Evolutionary conservation across 2,888 invertebrate genomes (phyloP), one percentile per base, ranked within the genome.

Genomic region (Monochamus alternatus): DNA sequence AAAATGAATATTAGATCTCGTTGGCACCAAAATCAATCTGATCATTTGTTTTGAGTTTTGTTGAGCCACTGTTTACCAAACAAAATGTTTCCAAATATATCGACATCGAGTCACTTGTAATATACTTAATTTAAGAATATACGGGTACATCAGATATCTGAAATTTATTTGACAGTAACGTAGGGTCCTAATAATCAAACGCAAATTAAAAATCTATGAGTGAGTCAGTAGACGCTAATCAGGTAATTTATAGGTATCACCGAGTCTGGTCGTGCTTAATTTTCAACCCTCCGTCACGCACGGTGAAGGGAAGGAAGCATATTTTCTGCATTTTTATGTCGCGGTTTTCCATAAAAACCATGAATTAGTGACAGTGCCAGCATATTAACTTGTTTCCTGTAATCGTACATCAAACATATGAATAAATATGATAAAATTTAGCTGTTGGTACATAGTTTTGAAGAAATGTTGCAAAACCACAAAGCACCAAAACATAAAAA

Each of bases 261-360:
- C 55, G 9, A 14, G 55, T 38, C 12, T n/a, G 32, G 55, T 58
- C 69, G 44, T 69, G 60, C 22, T 12, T 60, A 69, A 69, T 47
- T 43, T 68, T 68, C 59, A 9, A 68, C 59, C 59, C 69, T 12
- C 47, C 47, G 69, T 69, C 69, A 69, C 69, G 69, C 69, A 69
- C 59, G 59, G 32, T 8, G 44, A 10, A 43, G 30, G 55, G 14
- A 55, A 55, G 55, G 47, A 47, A 47, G 9, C 47, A 47, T 47
- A 47, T 47, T 47, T 47, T 47, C 47, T 47, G 47, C 7, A 12
- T 47, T 47, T 47, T 38, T 38, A 38, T 52, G 12, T 52, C 52
- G 14, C 52, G 52, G 14, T 52, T 14, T 4, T 52, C 14, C 14
- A 14, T 52, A 14, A 52, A 52, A n/a, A 52, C 52, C 52, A 14